Evolutionary conservation across 2,888 invertebrate genomes (phyloP), one percentile per base, ranked within the genome.

Genomic region (Heliconius hortense): DNA sequence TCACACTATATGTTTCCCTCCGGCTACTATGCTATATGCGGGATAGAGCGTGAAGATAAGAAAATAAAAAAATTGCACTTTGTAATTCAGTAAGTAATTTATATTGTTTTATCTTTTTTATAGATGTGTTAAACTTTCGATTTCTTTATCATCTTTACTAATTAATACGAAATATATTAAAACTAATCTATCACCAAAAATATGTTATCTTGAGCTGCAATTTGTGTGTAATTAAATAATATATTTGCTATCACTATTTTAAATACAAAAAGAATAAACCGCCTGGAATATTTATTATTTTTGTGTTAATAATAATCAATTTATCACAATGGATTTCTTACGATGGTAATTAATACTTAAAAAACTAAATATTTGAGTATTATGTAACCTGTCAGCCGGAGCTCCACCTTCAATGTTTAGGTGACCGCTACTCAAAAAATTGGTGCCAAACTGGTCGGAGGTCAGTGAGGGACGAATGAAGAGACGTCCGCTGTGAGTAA

Each of bases 401-500:
- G 94, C 89, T 48, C 95, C 95, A 18, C 95, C 95, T 78, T 95
- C 93, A 28, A 96, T 80, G 81, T 95, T 95, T 28, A 96, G 86
- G 7, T 82, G 85, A 43, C 95, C 95, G 68, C 91, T 94, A 59
- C 86, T 85, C 1, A 96, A 87, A 82, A 96, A 96, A 1, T 82
- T 81, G 79, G 94, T 87, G 18, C 95, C 95, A 66, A 89, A 90
- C 79, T 95, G 94, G 79, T 95, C 95, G 11, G 94, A 86, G 0
- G 95, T 92, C 53, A 96, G 83, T 0, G 95, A 94, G 1, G 97
- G 96, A 80, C 94, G 94, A 79, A 97, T 95, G 86, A 92, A 94
- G 18, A 96, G 89, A 13, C 87, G 85, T 0, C 96, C 96, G 81
- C 94, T 89, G 80, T 93, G 88, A 0, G 92, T 89, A 86, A 94